Evolutionary conservation across 2,888 invertebrate species (phyloP).

Genomic region (Tribolium freemani): DNA sequence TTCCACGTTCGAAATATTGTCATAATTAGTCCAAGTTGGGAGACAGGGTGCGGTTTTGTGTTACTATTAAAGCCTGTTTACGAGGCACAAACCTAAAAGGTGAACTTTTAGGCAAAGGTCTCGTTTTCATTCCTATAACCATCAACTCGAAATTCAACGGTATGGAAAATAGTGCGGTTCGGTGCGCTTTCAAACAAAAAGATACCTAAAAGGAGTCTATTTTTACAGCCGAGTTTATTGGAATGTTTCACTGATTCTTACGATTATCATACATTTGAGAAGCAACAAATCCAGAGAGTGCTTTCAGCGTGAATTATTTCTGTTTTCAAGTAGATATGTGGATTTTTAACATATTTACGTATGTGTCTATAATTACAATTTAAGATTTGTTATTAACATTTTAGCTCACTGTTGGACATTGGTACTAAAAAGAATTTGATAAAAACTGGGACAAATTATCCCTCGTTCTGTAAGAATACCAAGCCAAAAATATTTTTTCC

Average conservation of each 20-base stretch:
- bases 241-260: conserved; percentile 15
- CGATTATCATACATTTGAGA: background rate
- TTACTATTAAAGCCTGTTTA: conserved; percentile 21
- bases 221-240: conserved; percentile 16
- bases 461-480: too few relatives aligned
- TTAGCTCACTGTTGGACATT: too few relatives aligned
- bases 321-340: too few relatives aligned
- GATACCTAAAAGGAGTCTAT: conserved; percentile 19
- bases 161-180: conserved; percentile 34
- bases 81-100: conserved; percentile 12
- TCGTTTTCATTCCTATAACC: conserved; percentile 22
- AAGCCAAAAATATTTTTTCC: too few relatives aligned
- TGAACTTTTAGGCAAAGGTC: conserved; percentile 12
- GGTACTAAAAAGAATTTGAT: too few relatives aligned
- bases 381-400: too few relatives aligned
- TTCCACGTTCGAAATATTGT: background rate
- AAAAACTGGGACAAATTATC: too few relatives aligned
- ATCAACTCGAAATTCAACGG: conserved; percentile 9
- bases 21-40: conserved; percentile 1
- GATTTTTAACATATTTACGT: too few relatives aligned
- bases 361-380: too few relatives aligned
- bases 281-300: background rate
- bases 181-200: conserved; percentile 31
- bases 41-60: conserved; percentile 13
- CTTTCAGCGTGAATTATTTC: background rate